Conservation (phyloP, 2,797 vertebrate species). For the Geotrypetes seraphini region DNA sequence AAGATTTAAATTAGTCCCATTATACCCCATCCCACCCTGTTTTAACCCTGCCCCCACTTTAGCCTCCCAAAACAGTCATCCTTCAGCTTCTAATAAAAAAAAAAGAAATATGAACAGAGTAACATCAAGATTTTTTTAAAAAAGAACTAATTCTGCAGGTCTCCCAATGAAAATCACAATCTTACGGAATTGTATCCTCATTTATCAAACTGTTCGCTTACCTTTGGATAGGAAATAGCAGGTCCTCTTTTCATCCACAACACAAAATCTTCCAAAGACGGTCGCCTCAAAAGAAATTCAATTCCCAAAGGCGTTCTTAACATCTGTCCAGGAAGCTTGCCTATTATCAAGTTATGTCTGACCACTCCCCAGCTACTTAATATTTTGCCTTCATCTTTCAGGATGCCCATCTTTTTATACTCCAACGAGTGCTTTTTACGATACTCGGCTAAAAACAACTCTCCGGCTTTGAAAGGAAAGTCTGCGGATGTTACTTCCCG, state of each 20-base stretch:
- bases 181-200: too few species aligned
- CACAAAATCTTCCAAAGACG: constrained; percentile 76
- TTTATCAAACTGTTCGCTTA: too few species aligned
- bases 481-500: background rate
- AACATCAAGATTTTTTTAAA: too few species aligned
- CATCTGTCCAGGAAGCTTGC: constrained; percentile 48
- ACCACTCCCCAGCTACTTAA: constrained; percentile 52
- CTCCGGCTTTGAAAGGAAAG: constrained; percentile 47
- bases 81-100: too few species aligned
- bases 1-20: too few species aligned
- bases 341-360: constrained; percentile 51
- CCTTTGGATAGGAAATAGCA: constrained; percentile 78
- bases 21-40: too few species aligned
- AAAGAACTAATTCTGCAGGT: too few species aligned
- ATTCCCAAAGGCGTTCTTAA: constrained; percentile 35
- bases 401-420: constrained; percentile 62
- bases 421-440: constrained; percentile 28
- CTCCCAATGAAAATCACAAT: too few species aligned
- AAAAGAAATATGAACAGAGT: too few species aligned
- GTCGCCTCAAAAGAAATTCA: constrained; percentile 55
- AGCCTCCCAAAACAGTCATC: too few species aligned
- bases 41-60: too few species aligned
- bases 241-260: constrained; percentile 73
- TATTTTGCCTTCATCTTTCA: constrained; percentile 37
- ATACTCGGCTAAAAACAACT: constrained; percentile 62